Percentiles rank a stretch among this genome's conserved stretches.
These are phyloP conservation scores for Nymphalis polychloros DNA, from an alignment of 2,888 invertebrate species.

Conservation along the genomic window DNA sequence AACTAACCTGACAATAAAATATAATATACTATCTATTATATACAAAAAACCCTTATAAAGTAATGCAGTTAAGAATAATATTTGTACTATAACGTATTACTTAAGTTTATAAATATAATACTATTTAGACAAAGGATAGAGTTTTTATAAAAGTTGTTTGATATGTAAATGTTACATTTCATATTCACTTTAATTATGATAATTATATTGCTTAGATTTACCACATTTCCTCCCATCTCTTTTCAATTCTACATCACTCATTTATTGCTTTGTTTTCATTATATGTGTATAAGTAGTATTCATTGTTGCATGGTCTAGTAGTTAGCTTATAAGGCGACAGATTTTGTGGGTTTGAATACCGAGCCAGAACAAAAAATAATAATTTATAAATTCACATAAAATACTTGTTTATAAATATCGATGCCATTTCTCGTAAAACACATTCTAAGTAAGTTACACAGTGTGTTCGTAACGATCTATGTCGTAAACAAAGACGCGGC, in stretches of 20 bases:
- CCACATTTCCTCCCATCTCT: too few relatives aligned
- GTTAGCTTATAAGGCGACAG: too few relatives aligned
- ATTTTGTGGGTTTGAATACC: too few relatives aligned
- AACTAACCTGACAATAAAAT: not conserved
- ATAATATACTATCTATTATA: not conserved
- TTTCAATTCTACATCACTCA: too few relatives aligned
- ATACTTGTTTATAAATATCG: not conserved
- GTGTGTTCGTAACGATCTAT: conserved; percentile 22
- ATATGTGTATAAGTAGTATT: too few relatives aligned
- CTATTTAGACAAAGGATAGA: not conserved
- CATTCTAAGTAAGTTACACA: conserved; percentile 13
- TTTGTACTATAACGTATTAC: not conserved
- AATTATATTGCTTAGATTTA: too few relatives aligned
- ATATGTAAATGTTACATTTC: too few relatives aligned
- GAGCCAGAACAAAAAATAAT: too few relatives aligned
- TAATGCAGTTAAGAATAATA: conserved; percentile 1
- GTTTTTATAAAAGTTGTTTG: not conserved
- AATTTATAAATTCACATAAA: not conserved
- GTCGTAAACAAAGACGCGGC: conserved; percentile 42
- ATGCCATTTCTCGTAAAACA: conserved; percentile 7
- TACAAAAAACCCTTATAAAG: not conserved
- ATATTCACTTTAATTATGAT: not conserved
- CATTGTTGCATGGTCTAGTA: too few relatives aligned
- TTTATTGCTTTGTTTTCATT: too few relatives aligned
- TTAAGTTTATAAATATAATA: not conserved